These are phyloP conservation scores for Oryzias melastigma DNA, from an alignment of 2,113 vertebrate species.

Conservation along the genomic window DNA sequence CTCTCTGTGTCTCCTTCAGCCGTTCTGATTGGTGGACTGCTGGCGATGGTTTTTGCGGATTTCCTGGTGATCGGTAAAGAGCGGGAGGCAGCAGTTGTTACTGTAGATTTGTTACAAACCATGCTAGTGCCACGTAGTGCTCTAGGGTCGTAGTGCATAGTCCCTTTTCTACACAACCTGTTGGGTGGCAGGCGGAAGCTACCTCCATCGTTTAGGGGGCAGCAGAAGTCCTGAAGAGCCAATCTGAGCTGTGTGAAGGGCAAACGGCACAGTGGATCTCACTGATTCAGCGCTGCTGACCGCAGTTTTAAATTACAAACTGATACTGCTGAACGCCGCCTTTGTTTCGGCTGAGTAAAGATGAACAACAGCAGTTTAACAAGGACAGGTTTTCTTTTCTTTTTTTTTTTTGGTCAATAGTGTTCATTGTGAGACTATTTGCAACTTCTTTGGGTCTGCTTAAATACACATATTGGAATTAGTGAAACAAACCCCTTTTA, in stretches of 20 bases:
- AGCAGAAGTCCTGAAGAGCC: not conserved
- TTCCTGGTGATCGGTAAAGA: slow-evolving; percentile 81
- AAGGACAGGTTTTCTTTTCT: not conserved
- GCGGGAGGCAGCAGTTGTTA: slow-evolving; percentile 68
- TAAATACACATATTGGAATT: too few relatives aligned
- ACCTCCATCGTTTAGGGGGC: not conserved
- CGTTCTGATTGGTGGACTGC: slow-evolving; percentile 77
- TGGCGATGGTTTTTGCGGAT: slow-evolving; percentile 80
- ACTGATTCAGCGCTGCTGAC: not conserved
- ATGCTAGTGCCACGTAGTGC: not conserved
- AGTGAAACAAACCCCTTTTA: too few relatives aligned
- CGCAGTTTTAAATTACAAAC: not conserved
- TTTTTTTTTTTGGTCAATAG: not conserved
- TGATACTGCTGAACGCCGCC: not conserved
- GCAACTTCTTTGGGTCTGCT: not conserved
- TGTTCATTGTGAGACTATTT: not conserved
- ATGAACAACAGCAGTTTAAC: not conserved
- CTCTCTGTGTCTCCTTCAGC: slow-evolving; percentile 78
- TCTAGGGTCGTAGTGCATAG: not conserved
- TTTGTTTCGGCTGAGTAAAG: not conserved
- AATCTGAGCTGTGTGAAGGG: not conserved
- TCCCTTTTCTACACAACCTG: not conserved
- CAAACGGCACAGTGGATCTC: not conserved
- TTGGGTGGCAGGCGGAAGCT: not conserved
- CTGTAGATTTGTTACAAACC: slow-evolving; percentile 45